Evolutionary conservation across 2,888 invertebrate species (phyloP), one percentile per base, ranked within the genome.

Genomic region (Geophilus truncorum): DNA sequence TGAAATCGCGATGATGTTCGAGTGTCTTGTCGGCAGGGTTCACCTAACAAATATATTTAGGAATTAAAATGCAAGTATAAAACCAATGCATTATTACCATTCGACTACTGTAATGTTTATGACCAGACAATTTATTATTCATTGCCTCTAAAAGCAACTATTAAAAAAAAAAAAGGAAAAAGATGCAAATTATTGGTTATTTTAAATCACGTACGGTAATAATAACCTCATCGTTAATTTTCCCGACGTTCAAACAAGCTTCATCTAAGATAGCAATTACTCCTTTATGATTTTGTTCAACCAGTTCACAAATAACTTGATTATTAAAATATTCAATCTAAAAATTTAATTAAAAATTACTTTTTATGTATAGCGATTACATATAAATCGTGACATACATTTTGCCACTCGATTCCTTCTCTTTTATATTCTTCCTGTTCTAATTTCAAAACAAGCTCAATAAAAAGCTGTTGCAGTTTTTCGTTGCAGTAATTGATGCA

Each of bases 401-500:
- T 93, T 81, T 93, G 92, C 98, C 98, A 98, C 84, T 93, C 93
- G 85, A 99, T 98, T 79, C 98, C 98, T 87, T 99, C 98, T 30
- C 93, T 91, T 83, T 92, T 91, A 86, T 99, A 99, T 86, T 98
- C 98, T 86, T 98, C 98, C 86, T 99, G 98, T 87, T 99, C 98
- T 87, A 97, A 98, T 86, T 97, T 97, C 82, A 99, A 88, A 34
- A 98, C 98, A 88, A 99, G 89, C 88, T 98, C 98, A 85, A 98
- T 98, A 87, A 98, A 98, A 40, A 98, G 89, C 87, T 98, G 98
- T 87, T 98, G 98, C 83, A 98, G 89, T 87, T 98, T 98, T 89
- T 98, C 98, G 87, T 98, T 98, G 86, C 98, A 98, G 88, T 98
- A 98, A 89, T 98, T 98, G 86, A 98, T 98, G 88, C 98, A 98